Evolutionary conservation across 2,888 invertebrate genomes (phyloP).

Genomic region (Tuta absoluta): DNA sequence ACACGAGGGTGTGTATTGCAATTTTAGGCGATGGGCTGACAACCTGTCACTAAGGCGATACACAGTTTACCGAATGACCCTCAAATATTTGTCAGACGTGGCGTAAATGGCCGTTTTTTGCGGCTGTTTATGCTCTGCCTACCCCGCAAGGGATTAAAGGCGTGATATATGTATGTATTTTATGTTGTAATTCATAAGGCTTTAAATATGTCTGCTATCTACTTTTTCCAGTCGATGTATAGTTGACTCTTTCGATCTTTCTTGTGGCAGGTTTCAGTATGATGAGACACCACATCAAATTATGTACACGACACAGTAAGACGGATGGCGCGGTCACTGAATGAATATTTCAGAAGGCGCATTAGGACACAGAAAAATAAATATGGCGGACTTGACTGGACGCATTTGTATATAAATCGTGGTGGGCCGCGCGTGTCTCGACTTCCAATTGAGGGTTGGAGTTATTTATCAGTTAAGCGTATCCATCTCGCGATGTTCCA

Average conservation of each 20-base stretch:
- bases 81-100: no score
- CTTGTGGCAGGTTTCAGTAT: constrained; percentile 30
- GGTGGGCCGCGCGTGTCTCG: constrained; percentile 65
- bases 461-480: constrained; percentile 70
- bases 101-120: no score
- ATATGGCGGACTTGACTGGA: constrained; percentile 72
- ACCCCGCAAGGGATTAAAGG: no score
- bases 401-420: constrained; percentile 78
- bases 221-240: not conserved
- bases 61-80: no score
- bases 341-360: constrained; percentile 78
- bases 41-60: no score
- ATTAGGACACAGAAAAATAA: constrained; percentile 78
- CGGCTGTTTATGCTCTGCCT: no score
- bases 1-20: no score
- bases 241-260: constrained; percentile 22
- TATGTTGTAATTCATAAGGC: no score
- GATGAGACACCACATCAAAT: constrained; percentile 58
- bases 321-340: constrained; percentile 71
- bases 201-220: not conserved
- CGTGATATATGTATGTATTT: no score
- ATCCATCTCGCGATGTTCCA: constrained; percentile 55
- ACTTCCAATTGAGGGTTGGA: constrained; percentile 56
- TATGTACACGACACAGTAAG: constrained; percentile 68
- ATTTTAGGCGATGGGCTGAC: no score